A percentile compares a stretch with the other conserved stretches of the same genome.
Conservation (phyloP, 2,113 vertebrate species). For the Anguilla rostrata region DNA sequence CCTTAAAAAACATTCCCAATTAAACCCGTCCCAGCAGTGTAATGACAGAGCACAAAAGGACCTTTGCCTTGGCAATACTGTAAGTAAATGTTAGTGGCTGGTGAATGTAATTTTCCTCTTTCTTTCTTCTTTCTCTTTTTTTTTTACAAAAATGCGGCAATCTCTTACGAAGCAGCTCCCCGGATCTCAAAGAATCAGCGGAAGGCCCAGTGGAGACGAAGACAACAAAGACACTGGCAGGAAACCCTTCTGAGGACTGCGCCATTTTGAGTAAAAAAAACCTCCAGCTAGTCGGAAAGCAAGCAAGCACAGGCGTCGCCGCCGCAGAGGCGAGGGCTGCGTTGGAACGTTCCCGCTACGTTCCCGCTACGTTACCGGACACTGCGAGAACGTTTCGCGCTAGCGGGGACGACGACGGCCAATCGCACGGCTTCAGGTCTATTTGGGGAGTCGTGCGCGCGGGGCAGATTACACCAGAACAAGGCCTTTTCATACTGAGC, state of each 20-base stretch:
- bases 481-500: not conserved
- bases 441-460: not conserved
- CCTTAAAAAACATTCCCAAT: slow-evolving; percentile 7
- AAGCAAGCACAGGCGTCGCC: no score
- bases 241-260: not conserved
- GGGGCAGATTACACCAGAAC: not conserved
- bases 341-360: not conserved
- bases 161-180: not conserved
- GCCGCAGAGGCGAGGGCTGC: not conserved
- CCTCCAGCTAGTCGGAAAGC: not conserved
- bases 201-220: not conserved
- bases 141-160: not conserved
- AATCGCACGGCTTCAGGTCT: not conserved
- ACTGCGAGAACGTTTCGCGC: not conserved
- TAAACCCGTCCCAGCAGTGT: not conserved
- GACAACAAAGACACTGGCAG: not conserved
- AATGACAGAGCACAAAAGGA: slow-evolving; percentile 5
- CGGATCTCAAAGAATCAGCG: slow-evolving; percentile 6
- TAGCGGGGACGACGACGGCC: not conserved
- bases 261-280: not conserved
- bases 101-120: not conserved
- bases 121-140: not conserved
- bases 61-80: not conserved
- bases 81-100: not conserved
- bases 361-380: no score